Evolutionary conservation across 2,113 vertebrate genomes (phyloP), one percentile per base, ranked within the genome.

Genomic region (Lutjanus erythropterus): DNA sequence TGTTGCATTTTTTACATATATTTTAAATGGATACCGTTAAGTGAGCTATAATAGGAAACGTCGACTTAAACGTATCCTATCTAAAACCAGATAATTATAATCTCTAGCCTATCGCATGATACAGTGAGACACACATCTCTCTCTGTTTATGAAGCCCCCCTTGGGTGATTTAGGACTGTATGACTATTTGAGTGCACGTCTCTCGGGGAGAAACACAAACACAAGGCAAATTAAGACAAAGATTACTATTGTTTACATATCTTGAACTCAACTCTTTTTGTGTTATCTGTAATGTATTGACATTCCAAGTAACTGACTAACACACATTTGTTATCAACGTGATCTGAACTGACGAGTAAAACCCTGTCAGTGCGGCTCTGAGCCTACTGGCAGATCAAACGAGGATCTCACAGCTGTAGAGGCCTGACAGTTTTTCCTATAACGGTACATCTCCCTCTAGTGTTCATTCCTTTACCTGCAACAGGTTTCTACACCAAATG

Each of bases 361-460:
- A 21, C 4, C 11, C 11, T 35, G 19, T 66, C 21, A 16, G 14
- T 66, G 29, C 19, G 18, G 11, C 56, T 52, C 25, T 39, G 9
- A 25, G 19, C 5, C 55, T 11, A 25, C 9, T 49, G n/a, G 19
- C 15, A 64, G 31, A 55, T 69, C 65, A 55, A 19, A n/a, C 29
- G 47, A 44, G 18, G 53, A 35, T 67, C 23, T 37, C 6, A 42
- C 25, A 62, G 11, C 55, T 53, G 4, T 37, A 3, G 8, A 35
- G 6, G 35, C 39, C 66, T 61, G 29, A 19, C 33, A 39, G 33
- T 49, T 71, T 71, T 50, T 37, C 5, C 9, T 47, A 8, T 55
- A 46, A 52, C 12, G 59, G 15, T 66, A 39, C 71, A 78, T 58
- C 84, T 66, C 89, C 86, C 81, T 88, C 90, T 90, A 80, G 85